Base-by-base conservation (phyloP, 2,888 invertebrate species). In the Fragum sueziense region DNA sequence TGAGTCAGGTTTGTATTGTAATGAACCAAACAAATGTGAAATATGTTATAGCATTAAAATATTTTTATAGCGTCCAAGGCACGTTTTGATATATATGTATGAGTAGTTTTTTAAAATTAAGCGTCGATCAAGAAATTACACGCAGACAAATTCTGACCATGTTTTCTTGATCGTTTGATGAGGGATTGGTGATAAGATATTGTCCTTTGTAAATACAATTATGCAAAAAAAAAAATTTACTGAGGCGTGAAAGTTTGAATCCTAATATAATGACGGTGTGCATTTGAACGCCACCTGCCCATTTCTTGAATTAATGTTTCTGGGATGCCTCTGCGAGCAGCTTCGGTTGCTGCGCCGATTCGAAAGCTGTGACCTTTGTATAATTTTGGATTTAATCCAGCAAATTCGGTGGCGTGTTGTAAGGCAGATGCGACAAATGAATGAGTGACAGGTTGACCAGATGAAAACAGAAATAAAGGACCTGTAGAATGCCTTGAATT, bases 91-190 rank as follows among this genome's bases (percentile, higher is more conserved):
- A 41, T 17, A 41, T 41, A 11, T 9, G 11, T 14, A 9, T 41
- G 41, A 41, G 9, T 41, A 17, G 17, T 41, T 17, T 41, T 41
- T 41, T 41, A 52, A 11, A 6, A 52, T 11, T n/a, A 11, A 52
- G 52, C 6, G n/a, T 17, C 22, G 20, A 52, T 17, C 20, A 22
- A 7, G 14, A 59, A 11, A 27, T 7, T 25, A n/a, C 6, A 59
- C 6, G 61, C 61, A 61, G 61, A 61, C 61, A 61, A 61, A 61
- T 61, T 61, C 61, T 61, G 61, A 61, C 61, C 61, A 29, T 61
- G 20, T 27, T 27, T 20, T 9, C 14, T 7, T 14, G 29, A 22
- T 2, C 25, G 14, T 57, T n/a, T n/a, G n/a, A n/a, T n/a, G n/a
- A n/a, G n/a, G n/a, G n/a, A n/a, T n/a, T n/a, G n/a, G n/a, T n/a